These are phyloP conservation scores for Lampris incognitus DNA, from an alignment of 2,113 vertebrate genomes.

Conservation along the genomic window DNA sequence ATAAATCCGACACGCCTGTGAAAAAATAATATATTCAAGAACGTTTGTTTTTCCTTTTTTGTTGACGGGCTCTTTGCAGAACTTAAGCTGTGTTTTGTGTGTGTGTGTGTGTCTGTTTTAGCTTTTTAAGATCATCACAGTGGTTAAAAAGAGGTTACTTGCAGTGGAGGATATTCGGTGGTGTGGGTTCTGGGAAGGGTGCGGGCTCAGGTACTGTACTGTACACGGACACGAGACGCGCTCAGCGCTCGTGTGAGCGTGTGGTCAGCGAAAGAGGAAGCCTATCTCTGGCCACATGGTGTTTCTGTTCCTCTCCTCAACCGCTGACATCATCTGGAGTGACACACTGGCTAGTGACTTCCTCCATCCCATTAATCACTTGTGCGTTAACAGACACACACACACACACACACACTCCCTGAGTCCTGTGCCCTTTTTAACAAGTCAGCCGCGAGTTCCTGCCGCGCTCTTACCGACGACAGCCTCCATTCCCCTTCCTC, in stretches of 20 bases:
- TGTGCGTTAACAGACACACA: conserved; percentile 53
- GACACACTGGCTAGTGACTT: conserved; percentile 70
- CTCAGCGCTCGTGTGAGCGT: conserved; percentile 2
- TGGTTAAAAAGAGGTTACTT: too few species aligned
- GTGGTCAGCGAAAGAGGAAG: conserved; percentile 64
- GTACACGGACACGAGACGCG: not conserved
- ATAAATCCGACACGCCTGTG: too few species aligned
- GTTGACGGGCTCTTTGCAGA: too few species aligned
- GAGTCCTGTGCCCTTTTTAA: conserved; percentile 54
- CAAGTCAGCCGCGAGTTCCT: conserved; percentile 27
- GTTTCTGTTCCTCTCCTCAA: conserved; percentile 72
- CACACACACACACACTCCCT: conserved; percentile 29
- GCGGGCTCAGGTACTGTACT: not conserved
- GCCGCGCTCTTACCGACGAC: not conserved
- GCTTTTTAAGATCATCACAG: too few species aligned
- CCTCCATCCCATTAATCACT: conserved; percentile 72
- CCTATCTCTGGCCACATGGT: conserved; percentile 65
- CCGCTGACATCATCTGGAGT: conserved; percentile 72
- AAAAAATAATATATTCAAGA: too few species aligned
- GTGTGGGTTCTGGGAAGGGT: too few species aligned
- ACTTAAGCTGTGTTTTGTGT: too few species aligned
- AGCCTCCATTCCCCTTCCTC: conserved; percentile 15
- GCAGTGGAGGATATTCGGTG: too few species aligned
- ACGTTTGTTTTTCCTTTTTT: too few species aligned
- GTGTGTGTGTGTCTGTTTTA: too few species aligned